Evolutionary conservation across 2,797 vertebrate species (phyloP).

Genomic region (Myotis vivesi): DNA sequence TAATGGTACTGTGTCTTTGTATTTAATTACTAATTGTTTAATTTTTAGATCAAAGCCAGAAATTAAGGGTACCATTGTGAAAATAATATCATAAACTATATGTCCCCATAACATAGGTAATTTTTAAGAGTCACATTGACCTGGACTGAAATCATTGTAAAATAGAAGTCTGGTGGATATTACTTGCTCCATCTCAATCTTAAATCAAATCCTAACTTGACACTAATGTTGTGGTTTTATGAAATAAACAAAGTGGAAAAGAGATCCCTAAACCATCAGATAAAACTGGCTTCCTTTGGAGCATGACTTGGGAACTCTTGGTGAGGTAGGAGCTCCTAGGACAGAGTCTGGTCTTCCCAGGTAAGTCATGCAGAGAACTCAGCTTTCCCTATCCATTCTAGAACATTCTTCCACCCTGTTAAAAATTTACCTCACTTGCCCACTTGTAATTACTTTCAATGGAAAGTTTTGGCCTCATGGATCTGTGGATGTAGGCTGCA

Average conservation of each 20-base stretch:
- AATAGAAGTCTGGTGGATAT: neutral
- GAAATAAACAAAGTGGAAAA: neutral
- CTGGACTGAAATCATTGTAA: neutral
- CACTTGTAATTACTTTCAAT: neutral
- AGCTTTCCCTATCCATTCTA: neutral
- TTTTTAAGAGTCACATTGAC: constrained; percentile 1
- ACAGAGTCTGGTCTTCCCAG: neutral
- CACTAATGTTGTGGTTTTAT: neutral
- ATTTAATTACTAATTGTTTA: neutral
- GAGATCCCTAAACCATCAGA: neutral
- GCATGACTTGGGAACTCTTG: neutral
- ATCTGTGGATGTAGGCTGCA: neutral
- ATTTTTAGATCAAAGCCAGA: neutral
- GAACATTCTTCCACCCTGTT: neutral
- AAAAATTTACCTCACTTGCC: neutral
- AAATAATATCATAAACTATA: neutral
- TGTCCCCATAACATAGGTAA: neutral
- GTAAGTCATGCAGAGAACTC: neutral
- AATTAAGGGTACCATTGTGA: neutral
- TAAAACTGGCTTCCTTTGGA: neutral
- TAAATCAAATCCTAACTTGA: constrained; percentile 14
- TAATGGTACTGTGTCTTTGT: neutral
- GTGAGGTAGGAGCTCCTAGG: neutral
- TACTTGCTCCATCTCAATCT: neutral
- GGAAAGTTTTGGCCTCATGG: neutral